phyloP scores from a whole-genome alignment of 2,113 vertebrate genomes.

The Pristiophorus japonicus region DNA sequence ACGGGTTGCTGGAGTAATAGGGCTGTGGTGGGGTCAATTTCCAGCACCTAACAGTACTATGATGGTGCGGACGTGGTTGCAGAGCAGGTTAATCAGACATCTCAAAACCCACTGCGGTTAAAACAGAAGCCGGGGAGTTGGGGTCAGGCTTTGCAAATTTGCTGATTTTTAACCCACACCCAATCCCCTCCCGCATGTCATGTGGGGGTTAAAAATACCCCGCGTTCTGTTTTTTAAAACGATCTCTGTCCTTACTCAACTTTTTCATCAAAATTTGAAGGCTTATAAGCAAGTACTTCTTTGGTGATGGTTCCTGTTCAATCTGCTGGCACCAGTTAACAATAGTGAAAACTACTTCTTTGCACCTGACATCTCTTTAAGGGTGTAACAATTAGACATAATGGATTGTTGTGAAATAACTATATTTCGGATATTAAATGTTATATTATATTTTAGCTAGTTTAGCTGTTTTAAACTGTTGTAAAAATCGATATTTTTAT shows the following conservation, averaged over 20 bases:
- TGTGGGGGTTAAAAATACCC: too few relatives aligned
- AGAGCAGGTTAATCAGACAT: too few relatives aligned
- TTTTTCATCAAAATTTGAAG: neutral
- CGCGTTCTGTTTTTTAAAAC: too few relatives aligned
- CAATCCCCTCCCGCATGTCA: too few relatives aligned
- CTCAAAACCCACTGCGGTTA: too few relatives aligned
- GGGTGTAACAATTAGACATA: neutral
- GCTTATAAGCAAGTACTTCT: neutral
- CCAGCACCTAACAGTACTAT: too few relatives aligned
- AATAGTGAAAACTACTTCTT: neutral
- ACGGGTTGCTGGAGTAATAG: too few relatives aligned
- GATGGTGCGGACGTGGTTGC: too few relatives aligned
- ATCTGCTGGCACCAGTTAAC: neutral
- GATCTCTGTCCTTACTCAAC: neutral
- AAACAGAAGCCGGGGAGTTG: too few relatives aligned
- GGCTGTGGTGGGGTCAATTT: too few relatives aligned
- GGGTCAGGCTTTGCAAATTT: too few relatives aligned
- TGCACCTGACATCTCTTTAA: neutral
- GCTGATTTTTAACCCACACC: too few relatives aligned
- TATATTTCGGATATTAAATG: neutral
- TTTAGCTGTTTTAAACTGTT: neutral
- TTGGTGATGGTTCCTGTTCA: neutral
- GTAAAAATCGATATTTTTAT: neutral
- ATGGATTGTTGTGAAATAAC: neutral
- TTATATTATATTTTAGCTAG: neutral